Percentiles rank a stretch among this genome's conserved stretches.
These are phyloP conservation scores for Pampusana beccarii DNA, from an alignment of 2,113 vertebrate genomes.

Conservation along the genomic window DNA sequence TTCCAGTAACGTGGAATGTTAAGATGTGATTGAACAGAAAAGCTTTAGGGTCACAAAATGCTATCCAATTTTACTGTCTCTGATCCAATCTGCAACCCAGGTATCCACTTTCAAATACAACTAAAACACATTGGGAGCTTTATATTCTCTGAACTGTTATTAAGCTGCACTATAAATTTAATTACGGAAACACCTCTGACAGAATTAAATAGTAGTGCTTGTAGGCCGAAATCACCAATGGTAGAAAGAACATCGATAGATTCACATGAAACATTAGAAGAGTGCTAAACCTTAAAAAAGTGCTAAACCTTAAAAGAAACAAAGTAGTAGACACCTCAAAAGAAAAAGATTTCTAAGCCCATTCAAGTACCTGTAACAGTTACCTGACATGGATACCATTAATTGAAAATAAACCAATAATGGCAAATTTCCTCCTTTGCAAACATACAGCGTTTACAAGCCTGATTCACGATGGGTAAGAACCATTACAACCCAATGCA, in stretches of 20 bases:
- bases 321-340: background rate
- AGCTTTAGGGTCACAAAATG: background rate
- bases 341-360: background rate
- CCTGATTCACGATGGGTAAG: background rate
- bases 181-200: background rate
- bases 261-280: background rate
- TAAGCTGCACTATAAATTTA: conserved; percentile 17
- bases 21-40: conserved; percentile 2
- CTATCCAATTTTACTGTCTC: conserved; percentile 29
- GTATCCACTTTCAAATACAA: conserved; percentile 50
- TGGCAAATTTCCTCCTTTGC: background rate
- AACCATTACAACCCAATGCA: background rate
- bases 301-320: background rate
- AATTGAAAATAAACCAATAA: background rate
- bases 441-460: background rate
- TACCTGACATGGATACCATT: background rate
- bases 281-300: background rate
- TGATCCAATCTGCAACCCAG: background rate
- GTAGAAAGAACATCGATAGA: background rate
- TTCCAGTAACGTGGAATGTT: background rate
- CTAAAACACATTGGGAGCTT: background rate
- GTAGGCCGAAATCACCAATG: conserved; percentile 1
- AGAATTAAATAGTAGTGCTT: background rate
- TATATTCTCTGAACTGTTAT: conserved; percentile 15
- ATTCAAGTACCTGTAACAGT: background rate